Base-by-base conservation (phyloP, 1,140 invertebrate species). In the Papilio machaon region DNA sequence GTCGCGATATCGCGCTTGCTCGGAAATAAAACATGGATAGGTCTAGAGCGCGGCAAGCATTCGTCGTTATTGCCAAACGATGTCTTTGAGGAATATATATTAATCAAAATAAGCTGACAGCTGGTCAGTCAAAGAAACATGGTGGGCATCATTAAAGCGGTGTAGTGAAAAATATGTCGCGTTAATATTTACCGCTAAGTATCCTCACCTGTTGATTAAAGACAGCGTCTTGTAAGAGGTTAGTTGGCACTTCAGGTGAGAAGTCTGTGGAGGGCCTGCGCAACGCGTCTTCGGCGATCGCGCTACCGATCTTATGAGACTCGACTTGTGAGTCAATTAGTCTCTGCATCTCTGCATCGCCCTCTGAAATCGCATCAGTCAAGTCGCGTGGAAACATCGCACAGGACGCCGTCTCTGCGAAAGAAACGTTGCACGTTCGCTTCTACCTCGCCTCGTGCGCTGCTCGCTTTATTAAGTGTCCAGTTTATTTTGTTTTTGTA, bases 271-370 rank as follows among this genome's bases (percentile, higher is more conserved):
- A 90, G 95, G 96, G 85, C 89, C 95, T 85, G 95, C 96, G 82
- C 81, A 97, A 86, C 35, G 96, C 96, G 88, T 97, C 96, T 74
- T 97, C 97, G 0, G 97, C 97, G 88, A 98, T 97, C 88, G 97
- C 96, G 38, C 96, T 95, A 38, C 97, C 97, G 84, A 98, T 97
- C 94, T 97, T 97, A 90, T 97, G 97, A 76, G 97, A 97, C 91
- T 97, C 97, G 60, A 97, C 95, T 83, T 97, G 97, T 60, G 95
- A 96, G 85, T 96, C 96, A 85, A 97, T 97, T 82, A 97, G 91
- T 79, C 95, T 94, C 85, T 97, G 96, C 90, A 97, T 96, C 70
- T 97, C 96, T 74, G 95, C 93, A 74, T 95, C 95, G 54, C 91
- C 91, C 23, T 92, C 94, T 90, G 90, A 85, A 86, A 90, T 43